These are phyloP conservation scores for Mormyrops boulengeri DNA, from an alignment of 2,797 vertebrate species.

Conservation along the genomic window DNA sequence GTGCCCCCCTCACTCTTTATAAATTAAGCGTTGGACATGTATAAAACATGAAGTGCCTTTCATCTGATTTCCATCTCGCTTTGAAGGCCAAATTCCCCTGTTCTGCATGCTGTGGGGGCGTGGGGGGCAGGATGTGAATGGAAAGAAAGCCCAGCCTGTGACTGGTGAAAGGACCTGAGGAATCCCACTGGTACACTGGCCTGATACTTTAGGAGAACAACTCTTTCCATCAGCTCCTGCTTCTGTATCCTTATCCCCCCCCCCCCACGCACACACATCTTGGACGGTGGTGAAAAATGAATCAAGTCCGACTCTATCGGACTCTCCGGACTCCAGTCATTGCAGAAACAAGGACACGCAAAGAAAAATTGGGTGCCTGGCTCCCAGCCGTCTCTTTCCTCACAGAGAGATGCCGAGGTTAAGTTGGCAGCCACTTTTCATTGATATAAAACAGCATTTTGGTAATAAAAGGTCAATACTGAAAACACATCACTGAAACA, in stretches of 20 bases:
- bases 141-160: neutral
- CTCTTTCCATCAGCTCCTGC: neutral
- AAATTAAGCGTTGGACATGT: neutral
- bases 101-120: neutral
- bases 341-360: neutral
- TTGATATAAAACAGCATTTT: neutral
- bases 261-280: neutral
- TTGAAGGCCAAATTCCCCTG: neutral
- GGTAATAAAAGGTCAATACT: neutral
- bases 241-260: neutral
- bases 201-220: neutral
- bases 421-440: neutral
- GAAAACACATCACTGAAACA: neutral
- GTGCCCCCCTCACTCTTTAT: neutral
- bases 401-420: neutral
- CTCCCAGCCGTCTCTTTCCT: neutral
- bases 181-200: neutral
- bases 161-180: neutral
- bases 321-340: neutral
- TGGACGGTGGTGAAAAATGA: neutral
- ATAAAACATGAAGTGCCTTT: constrained; percentile 22
- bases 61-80: neutral
- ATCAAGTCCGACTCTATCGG: neutral
- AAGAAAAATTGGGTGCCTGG: neutral
- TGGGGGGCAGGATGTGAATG: neutral